These are phyloP conservation scores for Brachionus rotundiformis DNA, from an alignment of 1,140 invertebrate genomes.

Conservation along the genomic window DNA sequence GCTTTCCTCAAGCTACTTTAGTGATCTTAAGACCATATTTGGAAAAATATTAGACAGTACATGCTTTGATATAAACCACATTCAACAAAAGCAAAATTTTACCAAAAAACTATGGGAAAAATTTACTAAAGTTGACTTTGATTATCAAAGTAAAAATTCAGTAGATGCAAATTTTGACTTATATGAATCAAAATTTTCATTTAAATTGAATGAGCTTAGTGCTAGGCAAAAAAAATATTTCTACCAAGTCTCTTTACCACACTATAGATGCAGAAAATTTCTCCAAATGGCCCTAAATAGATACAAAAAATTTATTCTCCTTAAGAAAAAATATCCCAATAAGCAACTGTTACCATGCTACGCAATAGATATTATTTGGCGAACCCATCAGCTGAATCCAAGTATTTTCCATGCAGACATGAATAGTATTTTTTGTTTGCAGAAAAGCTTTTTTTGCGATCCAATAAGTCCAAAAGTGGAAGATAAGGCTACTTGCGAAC, in stretches of 20 bases:
- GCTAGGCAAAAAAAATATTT: slow-evolving; percentile 62
- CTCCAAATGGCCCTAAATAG: slow-evolving; percentile 61
- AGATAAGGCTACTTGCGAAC: background rate
- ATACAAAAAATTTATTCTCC: slow-evolving; percentile 63
- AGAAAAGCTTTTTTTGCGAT: background rate
- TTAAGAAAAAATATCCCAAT: slow-evolving; percentile 56
- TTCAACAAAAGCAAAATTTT: background rate
- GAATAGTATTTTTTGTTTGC: slow-evolving; percentile 56
- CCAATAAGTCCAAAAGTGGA: background rate
- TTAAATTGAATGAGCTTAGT: slow-evolving; percentile 62
- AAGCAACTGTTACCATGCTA: slow-evolving; percentile 66
- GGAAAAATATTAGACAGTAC: slow-evolving; percentile 52
- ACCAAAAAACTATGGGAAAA: slow-evolving; percentile 52
- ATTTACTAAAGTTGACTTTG: background rate
- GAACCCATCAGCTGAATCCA: slow-evolving; percentile 65
- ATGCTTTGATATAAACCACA: slow-evolving; percentile 57
- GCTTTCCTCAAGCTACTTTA: slow-evolving; percentile 63
- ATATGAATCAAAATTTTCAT: slow-evolving; percentile 52
- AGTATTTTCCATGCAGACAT: slow-evolving; percentile 62
- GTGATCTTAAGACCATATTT: slow-evolving; percentile 62
- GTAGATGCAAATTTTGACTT: background rate
- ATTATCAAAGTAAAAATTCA: background rate
- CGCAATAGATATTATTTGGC: slow-evolving; percentile 66
- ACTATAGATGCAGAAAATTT: slow-evolving; percentile 64
- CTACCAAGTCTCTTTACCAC: slow-evolving; percentile 66